phyloP scores from a whole-genome alignment of 1,140 invertebrate genomes.

The Drosophila lowei region DNA sequence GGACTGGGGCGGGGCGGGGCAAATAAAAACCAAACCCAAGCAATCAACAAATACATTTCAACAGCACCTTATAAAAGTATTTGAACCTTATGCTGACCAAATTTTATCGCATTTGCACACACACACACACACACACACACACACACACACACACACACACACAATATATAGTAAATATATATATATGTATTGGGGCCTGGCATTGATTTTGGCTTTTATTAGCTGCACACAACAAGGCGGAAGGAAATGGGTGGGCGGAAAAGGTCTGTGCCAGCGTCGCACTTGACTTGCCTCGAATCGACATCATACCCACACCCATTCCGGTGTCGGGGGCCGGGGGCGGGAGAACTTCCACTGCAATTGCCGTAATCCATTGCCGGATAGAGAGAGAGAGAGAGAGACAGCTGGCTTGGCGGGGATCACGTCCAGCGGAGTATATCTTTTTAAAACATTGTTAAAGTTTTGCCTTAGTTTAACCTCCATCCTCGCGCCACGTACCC shows the following conservation, averaged over 20 bases:
- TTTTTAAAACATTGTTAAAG: conserved; percentile 81
- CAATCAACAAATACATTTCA: conserved; percentile 80
- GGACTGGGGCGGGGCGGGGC: too few species aligned
- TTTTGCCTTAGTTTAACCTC: conserved; percentile 54
- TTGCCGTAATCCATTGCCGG: conserved; percentile 74
- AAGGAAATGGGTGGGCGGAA: background rate
- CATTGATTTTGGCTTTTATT: conserved; percentile 81
- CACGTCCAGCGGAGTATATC: conserved; percentile 76
- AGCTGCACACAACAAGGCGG: conserved; percentile 58
- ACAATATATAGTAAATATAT: background rate
- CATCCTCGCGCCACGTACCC: background rate
- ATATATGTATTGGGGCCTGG: conserved; percentile 26
- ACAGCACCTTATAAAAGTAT: conserved; percentile 81
- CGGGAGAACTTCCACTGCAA: conserved; percentile 61
- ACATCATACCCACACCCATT: conserved; percentile 9
- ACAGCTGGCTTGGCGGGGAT: conserved; percentile 58
- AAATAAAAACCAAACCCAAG: conserved; percentile 78
- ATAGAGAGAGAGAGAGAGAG: conserved; percentile 30
- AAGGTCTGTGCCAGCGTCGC: conserved; percentile 7
- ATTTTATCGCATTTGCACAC: conserved; percentile 79
- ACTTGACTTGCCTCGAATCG: conserved; percentile 51
- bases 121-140: conserved; percentile 27
- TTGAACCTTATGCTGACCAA: conserved; percentile 80
- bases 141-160: background rate
- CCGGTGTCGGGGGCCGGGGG: background rate